Conservation (phyloP, 2,888 invertebrate species). For the Rugalucina vietnamica region DNA sequence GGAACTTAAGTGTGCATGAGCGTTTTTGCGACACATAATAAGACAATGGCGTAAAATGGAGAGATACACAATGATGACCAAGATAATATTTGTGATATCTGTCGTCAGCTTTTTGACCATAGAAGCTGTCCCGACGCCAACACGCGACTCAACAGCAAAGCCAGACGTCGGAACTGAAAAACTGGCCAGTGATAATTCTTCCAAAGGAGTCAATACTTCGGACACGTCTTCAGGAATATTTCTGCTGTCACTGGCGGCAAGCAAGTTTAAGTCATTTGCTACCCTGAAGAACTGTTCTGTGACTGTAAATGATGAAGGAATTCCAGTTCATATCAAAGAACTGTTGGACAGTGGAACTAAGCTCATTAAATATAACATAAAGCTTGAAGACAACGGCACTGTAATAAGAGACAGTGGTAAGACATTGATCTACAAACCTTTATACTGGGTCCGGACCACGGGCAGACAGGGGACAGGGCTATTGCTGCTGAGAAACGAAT, state of each 20-base stretch:
- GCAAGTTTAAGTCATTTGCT: slow-evolving; percentile 8
- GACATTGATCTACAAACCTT: slow-evolving; percentile 52
- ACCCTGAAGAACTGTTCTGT: slow-evolving; percentile 27
- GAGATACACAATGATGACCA: background rate
- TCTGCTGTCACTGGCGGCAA: background rate
- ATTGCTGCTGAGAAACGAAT: slow-evolving; percentile 76
- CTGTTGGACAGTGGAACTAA: slow-evolving; percentile 42
- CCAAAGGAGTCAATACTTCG: background rate
- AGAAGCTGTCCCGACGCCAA: background rate
- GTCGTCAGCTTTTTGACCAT: background rate
- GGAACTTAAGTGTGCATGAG: too few species aligned
- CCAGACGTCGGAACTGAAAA: background rate
- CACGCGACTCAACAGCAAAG: too few species aligned
- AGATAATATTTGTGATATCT: background rate
- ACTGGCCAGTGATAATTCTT: background rate
- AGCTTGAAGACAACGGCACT: slow-evolving; percentile 26
- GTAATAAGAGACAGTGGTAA: slow-evolving; percentile 9
- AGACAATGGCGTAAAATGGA: too few species aligned
- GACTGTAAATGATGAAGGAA: slow-evolving; percentile 18
- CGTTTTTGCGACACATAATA: too few species aligned
- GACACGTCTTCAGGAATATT: background rate
- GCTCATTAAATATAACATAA: slow-evolving; percentile 53
- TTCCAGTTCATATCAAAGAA: slow-evolving; percentile 33
- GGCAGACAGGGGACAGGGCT: slow-evolving; percentile 74
- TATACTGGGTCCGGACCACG: slow-evolving; percentile 70